A percentile compares a stretch with the other conserved stretches of the same genome.
Evolutionary conservation across 2,113 vertebrate species (phyloP).

Genomic region (Procavia capensis): DNA sequence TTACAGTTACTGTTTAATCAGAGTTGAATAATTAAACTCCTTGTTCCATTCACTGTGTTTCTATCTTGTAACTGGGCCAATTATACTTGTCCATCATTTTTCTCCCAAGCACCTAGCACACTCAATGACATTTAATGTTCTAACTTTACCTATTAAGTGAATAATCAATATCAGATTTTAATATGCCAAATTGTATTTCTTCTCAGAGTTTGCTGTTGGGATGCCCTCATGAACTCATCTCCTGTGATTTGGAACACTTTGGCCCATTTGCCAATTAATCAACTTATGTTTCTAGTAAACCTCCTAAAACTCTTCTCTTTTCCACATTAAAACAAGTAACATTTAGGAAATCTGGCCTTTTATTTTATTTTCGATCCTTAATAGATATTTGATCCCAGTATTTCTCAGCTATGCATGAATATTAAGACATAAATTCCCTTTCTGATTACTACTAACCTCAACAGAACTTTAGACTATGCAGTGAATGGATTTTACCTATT

Average conservation of each 20-base stretch:
- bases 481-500: constrained; percentile 30
- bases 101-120: background rate
- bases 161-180: background rate
- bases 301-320: constrained; percentile 11
- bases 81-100: background rate
- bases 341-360: constrained; percentile 20
- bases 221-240: background rate
- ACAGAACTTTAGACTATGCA: constrained; percentile 47
- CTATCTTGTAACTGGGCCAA: background rate
- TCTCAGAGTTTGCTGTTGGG: background rate
- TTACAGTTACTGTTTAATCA: background rate
- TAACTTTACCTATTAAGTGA: background rate
- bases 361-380: constrained; percentile 59
- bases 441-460: background rate
- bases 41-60: background rate
- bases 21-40: background rate
- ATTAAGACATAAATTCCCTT: constrained; percentile 37
- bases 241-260: background rate
- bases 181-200: background rate
- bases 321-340: constrained; percentile 45
- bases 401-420: constrained; percentile 1
- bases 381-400: constrained; percentile 37
- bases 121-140: background rate
- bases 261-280: background rate
- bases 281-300: constrained; percentile 36